A percentile compares a stretch with the other conserved stretches of the same genome.
phyloP scores from a whole-genome alignment of 2,113 vertebrate species.

The Puma concolor region DNA sequence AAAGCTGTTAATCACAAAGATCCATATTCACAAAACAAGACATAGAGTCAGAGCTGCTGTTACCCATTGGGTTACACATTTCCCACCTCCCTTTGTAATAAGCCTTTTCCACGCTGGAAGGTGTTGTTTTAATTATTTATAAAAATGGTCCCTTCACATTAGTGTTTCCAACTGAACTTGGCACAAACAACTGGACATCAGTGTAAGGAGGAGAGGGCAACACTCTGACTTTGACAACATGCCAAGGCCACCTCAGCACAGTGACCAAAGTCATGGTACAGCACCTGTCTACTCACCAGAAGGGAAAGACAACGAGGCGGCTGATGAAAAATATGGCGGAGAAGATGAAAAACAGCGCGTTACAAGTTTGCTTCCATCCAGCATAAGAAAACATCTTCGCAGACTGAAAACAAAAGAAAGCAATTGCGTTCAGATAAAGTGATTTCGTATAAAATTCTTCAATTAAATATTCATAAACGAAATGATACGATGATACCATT shows the following conservation, averaged over 20 bases:
- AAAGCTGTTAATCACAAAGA: neutral
- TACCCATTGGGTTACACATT: neutral
- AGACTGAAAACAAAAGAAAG: constrained; percentile 86
- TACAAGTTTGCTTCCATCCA: constrained; percentile 90
- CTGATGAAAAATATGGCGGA: constrained; percentile 90
- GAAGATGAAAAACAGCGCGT: constrained; percentile 92
- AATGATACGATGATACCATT: neutral
- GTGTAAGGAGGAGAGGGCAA: neutral
- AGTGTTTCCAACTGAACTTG: neutral
- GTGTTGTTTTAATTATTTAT: neutral
- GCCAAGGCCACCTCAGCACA: neutral
- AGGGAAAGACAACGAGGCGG: constrained; percentile 93
- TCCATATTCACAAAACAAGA: neutral
- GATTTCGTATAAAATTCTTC: neutral
- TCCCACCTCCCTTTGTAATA: neutral
- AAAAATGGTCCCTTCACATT: neutral
- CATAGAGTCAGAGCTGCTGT: neutral
- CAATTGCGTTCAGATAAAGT: constrained; percentile 1
- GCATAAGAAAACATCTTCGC: constrained; percentile 97
- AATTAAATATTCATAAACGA: neutral
- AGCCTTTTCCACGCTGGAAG: neutral
- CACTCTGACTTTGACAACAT: fast-evolving
- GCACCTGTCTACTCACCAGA: constrained; percentile 89
- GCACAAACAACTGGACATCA: neutral
- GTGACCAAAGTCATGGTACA: too few species aligned